These are phyloP conservation scores for Girardia tigrina DNA, from an alignment of 2,888 invertebrate genomes.

Conservation along the genomic window DNA sequence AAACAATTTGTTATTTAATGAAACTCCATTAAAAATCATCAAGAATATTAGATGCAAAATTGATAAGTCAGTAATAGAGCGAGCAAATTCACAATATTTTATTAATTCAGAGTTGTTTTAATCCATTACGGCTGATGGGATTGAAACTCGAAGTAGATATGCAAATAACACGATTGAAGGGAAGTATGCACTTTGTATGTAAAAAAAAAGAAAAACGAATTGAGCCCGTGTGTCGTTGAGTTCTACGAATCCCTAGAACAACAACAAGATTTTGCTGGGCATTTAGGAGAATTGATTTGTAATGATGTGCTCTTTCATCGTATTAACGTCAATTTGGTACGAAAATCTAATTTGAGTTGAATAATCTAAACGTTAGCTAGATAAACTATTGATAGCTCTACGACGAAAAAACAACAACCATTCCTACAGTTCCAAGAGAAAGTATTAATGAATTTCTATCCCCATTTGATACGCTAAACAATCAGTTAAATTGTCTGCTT, in stretches of 20 bases:
- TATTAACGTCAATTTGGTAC: slow-evolving; percentile 23
- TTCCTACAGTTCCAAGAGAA: slow-evolving; percentile 23
- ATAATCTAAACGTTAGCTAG: slow-evolving; percentile 21
- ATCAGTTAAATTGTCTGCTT: slow-evolving; percentile 23
- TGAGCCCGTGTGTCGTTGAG: background rate
- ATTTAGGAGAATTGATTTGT: slow-evolving; percentile 19
- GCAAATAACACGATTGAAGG: slow-evolving; percentile 10
- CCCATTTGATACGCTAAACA: slow-evolving; percentile 23
- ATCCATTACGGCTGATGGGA: slow-evolving; percentile 23
- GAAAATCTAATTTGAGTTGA: slow-evolving; percentile 23
- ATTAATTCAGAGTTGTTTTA: slow-evolving; percentile 20
- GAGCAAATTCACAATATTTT: slow-evolving; percentile 23
- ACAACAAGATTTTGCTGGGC: slow-evolving; percentile 23
- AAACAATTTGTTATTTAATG: slow-evolving; percentile 20
- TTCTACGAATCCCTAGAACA: background rate
- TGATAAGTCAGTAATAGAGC: slow-evolving; percentile 20
- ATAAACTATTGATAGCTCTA: slow-evolving; percentile 23
- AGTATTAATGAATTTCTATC: slow-evolving; percentile 18
- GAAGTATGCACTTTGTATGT: slow-evolving; percentile 19
- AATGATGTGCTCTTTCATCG: slow-evolving; percentile 20
- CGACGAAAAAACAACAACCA: slow-evolving; percentile 14
- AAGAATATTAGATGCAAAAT: slow-evolving; percentile 18
- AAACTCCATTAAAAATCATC: slow-evolving; percentile 23
- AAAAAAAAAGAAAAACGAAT: slow-evolving; percentile 11
- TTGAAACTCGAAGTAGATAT: slow-evolving; percentile 23